Conservation (phyloP, 2,888 invertebrate genomes). For the Iphiclides podalirius region DNA sequence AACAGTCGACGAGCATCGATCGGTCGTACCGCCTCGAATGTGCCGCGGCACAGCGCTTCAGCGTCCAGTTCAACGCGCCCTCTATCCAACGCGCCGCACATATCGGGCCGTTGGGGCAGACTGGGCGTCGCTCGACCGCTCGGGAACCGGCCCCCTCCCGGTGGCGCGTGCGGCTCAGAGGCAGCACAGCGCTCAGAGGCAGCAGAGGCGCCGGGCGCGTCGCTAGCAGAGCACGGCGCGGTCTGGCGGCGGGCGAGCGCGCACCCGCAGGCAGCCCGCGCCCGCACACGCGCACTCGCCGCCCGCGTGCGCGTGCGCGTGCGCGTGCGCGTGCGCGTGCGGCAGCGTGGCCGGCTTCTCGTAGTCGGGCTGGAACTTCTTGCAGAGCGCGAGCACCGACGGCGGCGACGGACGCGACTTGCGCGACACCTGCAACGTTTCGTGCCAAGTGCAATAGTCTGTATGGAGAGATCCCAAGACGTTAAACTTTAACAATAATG, state of each 20-base stretch:
- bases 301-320: slow-evolving; percentile 29
- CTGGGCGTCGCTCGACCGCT: too few relatives aligned
- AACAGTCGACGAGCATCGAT: background rate
- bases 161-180: slow-evolving; percentile 12
- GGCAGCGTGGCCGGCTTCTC: slow-evolving; percentile 67
- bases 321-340: slow-evolving; percentile 35
- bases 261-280: slow-evolving; percentile 36
- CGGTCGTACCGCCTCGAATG: background rate
- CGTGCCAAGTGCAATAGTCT: background rate
- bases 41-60: too few relatives aligned
- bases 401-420: slow-evolving; percentile 80
- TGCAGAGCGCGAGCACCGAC: slow-evolving; percentile 74
- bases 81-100: too few relatives aligned
- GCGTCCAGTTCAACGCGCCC: too few relatives aligned
- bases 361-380: slow-evolving; percentile 77
- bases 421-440: slow-evolving; percentile 69
- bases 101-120: too few relatives aligned
- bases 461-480: background rate
- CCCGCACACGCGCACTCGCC: slow-evolving; percentile 36
- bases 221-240: slow-evolving; percentile 59
- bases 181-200: slow-evolving; percentile 25
- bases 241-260: slow-evolving; percentile 34
- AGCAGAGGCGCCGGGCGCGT: slow-evolving; percentile 29
- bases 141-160: too few relatives aligned
- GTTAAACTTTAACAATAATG: background rate